phyloP scores from a whole-genome alignment of 2,888 invertebrate species.

The Leptopterna dolabrata region DNA sequence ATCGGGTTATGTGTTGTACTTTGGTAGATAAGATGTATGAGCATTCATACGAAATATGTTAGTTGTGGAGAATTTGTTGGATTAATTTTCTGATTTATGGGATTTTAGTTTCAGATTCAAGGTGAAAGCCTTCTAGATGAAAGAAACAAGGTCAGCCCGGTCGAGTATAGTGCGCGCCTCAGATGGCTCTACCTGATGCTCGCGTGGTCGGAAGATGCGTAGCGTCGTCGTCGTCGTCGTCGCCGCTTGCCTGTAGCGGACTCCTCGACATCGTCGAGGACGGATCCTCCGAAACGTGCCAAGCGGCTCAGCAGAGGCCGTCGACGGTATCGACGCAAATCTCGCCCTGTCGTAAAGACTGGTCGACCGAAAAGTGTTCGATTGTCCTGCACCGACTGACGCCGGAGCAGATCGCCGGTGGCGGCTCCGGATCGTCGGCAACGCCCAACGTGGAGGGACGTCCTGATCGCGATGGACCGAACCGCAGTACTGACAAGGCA shows the following conservation, averaged over 20 bases:
- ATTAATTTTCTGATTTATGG: neutral
- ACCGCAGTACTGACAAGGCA: too few relatives aligned
- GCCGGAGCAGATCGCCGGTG: neutral
- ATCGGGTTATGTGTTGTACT: too few relatives aligned
- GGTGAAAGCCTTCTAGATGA: neutral
- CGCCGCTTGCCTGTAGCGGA: neutral
- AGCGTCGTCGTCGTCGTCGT: too few relatives aligned
- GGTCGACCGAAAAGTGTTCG: neutral
- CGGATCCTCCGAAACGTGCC: neutral
- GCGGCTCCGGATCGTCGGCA: neutral
- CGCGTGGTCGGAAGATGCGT: neutral
- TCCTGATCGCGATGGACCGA: neutral
- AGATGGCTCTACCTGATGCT: constrained; percentile 8
- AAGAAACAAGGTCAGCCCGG: neutral
- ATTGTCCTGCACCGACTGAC: neutral
- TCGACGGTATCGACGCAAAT: neutral
- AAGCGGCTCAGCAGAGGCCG: neutral
- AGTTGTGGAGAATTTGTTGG: too few relatives aligned
- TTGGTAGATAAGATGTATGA: too few relatives aligned
- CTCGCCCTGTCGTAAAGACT: too few relatives aligned
- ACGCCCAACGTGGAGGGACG: neutral
- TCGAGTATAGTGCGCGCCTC: neutral
- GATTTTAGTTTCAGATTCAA: neutral
- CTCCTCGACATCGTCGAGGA: neutral
- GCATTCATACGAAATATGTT: too few relatives aligned